A percentile compares a stretch with the other conserved stretches of the same genome.
phyloP scores from a whole-genome alignment of 2,888 invertebrate species.

The Bombyx huttoni region DNA sequence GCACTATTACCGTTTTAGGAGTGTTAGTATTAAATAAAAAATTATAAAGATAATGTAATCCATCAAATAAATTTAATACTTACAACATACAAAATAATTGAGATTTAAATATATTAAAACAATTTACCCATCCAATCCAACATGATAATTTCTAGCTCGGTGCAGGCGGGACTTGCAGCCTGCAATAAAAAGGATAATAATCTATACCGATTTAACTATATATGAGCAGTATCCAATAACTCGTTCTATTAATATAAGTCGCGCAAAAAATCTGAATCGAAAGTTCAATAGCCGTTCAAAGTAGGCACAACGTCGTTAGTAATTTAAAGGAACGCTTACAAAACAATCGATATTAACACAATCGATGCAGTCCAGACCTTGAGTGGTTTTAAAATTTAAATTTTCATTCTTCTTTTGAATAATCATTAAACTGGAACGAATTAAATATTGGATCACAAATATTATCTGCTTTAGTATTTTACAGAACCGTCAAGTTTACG shows the following conservation, averaged over 20 bases:
- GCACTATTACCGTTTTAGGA: no score
- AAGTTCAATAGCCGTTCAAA: background rate
- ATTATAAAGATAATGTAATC: no score
- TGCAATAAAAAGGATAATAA: slow-evolving; percentile 44
- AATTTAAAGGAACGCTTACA: slow-evolving; percentile 26
- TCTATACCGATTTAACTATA: background rate
- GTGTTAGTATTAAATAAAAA: no score
- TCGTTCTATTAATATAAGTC: no score
- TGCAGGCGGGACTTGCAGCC: slow-evolving; percentile 98
- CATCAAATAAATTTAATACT: background rate
- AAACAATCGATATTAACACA: slow-evolving; percentile 32
- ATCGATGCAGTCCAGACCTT: slow-evolving; percentile 10
- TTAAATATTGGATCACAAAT: no score
- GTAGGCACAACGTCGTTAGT: slow-evolving; percentile 9
- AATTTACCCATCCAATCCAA: slow-evolving; percentile 92
- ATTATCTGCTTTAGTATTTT: no score
- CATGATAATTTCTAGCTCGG: slow-evolving; percentile 95
- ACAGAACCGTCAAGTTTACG: no score
- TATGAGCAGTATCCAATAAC: no score
- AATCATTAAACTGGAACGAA: no score
- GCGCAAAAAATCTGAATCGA: background rate
- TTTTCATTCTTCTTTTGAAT: background rate
- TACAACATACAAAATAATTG: background rate
- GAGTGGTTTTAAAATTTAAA: background rate
- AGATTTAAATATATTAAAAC: background rate